phyloP scores from a whole-genome alignment of 2,113 vertebrate species.

The Podarcis muralis region DNA sequence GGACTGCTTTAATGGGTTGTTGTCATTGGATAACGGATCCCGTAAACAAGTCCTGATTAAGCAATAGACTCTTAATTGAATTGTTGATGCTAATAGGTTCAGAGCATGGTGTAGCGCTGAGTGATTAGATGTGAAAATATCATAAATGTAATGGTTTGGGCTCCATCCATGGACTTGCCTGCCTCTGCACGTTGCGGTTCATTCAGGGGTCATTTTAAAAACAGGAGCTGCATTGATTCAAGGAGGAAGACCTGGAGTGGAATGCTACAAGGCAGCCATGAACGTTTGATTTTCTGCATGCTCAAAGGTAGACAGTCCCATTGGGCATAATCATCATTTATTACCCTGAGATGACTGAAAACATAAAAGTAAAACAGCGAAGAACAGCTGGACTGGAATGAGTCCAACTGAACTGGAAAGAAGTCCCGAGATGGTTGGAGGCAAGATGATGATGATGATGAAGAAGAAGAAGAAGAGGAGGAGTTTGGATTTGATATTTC shows the following conservation, averaged over 20 bases:
- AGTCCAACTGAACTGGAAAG: neutral
- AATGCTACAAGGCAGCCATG: neutral
- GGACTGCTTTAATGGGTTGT: neutral
- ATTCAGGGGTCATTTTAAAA: neutral
- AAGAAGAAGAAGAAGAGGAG: too few species aligned
- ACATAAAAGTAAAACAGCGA: neutral
- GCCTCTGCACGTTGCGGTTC: neutral
- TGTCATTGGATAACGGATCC: neutral
- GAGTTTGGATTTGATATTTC: too few species aligned
- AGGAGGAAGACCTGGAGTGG: neutral
- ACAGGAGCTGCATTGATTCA: too few species aligned
- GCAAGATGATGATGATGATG: too few species aligned
- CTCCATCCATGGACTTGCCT: neutral
- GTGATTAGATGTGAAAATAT: conserved; percentile 3
- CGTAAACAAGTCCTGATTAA: conserved; percentile 13
- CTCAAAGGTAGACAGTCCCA: neutral
- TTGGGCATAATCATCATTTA: neutral
- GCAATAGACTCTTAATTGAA: conserved; percentile 24
- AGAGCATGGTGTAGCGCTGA: neutral
- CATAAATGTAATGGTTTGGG: neutral
- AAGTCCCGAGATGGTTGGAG: too few species aligned
- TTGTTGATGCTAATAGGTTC: conserved; percentile 18
- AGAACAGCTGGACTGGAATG: neutral
- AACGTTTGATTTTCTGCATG: neutral
- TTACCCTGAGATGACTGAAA: neutral